phyloP scores from a whole-genome alignment of 2,888 invertebrate genomes.

The Actias luna region DNA sequence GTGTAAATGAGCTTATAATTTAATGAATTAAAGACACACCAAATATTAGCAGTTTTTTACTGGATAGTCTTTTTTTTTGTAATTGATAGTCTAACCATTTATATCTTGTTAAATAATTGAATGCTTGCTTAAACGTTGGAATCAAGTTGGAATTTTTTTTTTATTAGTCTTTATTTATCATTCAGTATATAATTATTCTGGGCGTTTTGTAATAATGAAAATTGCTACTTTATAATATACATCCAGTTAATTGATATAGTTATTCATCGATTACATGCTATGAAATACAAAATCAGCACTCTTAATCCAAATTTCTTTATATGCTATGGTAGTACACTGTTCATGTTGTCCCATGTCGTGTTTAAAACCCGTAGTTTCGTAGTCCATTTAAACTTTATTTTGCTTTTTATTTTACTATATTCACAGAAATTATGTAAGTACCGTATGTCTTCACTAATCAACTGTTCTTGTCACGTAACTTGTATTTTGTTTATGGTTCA shows the following conservation, averaged over 20 bases:
- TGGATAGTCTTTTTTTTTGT: no score
- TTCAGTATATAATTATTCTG: no score
- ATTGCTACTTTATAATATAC: background rate
- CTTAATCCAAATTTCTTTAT: background rate
- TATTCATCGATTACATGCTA: background rate
- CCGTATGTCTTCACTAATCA: background rate
- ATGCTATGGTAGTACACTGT: background rate
- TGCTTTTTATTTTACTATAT: background rate
- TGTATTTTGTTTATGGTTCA: slow-evolving; percentile 11
- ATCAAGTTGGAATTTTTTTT: no score
- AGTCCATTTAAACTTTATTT: background rate
- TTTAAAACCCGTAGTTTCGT: background rate
- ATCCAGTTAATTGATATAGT: background rate
- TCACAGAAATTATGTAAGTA: background rate
- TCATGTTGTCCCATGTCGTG: background rate
- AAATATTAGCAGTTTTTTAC: no score
- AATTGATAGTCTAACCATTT: no score
- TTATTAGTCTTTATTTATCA: no score
- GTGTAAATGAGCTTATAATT: no score
- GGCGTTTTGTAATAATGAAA: no score
- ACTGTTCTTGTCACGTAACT: slow-evolving; percentile 16
- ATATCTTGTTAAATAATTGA: no score
- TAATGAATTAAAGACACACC: no score
- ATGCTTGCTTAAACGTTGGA: no score
- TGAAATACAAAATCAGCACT: background rate